Evolutionary conservation across 2,888 invertebrate genomes (phyloP).

Genomic region (Cylindroiulus punctatus): DNA sequence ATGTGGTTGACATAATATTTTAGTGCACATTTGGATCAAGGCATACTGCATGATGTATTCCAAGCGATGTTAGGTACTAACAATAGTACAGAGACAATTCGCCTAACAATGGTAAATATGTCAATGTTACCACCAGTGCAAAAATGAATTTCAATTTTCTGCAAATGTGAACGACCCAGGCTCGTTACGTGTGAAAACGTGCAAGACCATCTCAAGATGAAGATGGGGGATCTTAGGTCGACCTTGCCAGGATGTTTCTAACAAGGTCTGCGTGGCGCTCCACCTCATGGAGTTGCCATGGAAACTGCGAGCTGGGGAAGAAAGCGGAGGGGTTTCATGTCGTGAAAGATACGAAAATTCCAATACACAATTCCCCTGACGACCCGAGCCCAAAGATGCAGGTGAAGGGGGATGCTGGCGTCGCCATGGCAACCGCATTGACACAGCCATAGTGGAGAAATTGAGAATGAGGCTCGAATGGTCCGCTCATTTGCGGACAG

Average conservation of each 20-base stretch:
- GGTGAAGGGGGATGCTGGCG: constrained; percentile 42
- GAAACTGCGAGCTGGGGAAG: constrained; percentile 44
- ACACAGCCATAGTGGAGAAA: constrained; percentile 32
- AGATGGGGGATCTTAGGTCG: neutral
- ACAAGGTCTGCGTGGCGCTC: neutral
- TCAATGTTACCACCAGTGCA: too few species aligned
- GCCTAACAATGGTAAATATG: too few species aligned
- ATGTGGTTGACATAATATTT: too few species aligned
- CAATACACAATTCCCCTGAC: constrained; percentile 43
- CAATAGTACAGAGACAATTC: too few species aligned
- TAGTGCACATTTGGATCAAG: too few species aligned
- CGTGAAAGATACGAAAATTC: constrained; percentile 41
- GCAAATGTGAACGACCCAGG: neutral
- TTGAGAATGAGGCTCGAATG: constrained; percentile 19
- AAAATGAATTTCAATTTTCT: neutral
- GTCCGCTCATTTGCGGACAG: constrained; percentile 30
- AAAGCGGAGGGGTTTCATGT: constrained; percentile 40
- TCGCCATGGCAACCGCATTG: constrained; percentile 40
- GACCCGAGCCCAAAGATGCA: constrained; percentile 41
- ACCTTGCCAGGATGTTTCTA: constrained; percentile 4
- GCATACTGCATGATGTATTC: too few species aligned
- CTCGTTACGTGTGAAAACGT: neutral
- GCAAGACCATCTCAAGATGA: constrained; percentile 29
- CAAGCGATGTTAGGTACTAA: too few species aligned
- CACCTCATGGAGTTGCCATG: neutral